These are phyloP conservation scores for Rhopalosiphum nymphaeae DNA, from an alignment of 2,888 invertebrate genomes.

Conservation along the genomic window DNA sequence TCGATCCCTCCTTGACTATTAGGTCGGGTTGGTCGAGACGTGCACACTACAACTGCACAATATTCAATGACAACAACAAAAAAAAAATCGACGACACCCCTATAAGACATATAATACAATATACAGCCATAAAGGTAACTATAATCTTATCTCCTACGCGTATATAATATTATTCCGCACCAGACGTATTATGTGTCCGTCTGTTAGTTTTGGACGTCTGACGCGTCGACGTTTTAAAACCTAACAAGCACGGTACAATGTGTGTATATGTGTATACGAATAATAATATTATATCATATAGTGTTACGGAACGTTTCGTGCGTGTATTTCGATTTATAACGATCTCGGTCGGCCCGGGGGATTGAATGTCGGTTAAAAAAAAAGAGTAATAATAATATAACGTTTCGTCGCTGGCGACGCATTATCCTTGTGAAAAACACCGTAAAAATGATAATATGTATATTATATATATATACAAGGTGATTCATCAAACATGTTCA, in stretches of 20 bases:
- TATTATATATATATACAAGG: neutral
- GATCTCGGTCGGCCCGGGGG: neutral
- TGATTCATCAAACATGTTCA: neutral
- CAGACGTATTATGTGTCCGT: slow-evolving; percentile 9
- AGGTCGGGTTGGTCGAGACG: neutral
- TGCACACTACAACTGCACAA: neutral
- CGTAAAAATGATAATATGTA: neutral
- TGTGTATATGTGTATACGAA: neutral
- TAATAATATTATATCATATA: slow-evolving; percentile 6
- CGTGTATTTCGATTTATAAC: neutral
- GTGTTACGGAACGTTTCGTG: neutral
- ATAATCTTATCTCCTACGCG: neutral
- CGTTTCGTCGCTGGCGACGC: neutral
- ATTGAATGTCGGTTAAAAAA: slow-evolving; percentile 31
- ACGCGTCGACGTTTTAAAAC: neutral
- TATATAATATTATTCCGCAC: neutral
- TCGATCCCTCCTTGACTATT: neutral
- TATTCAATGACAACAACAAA: neutral
- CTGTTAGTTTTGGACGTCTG: neutral
- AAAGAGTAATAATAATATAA: slow-evolving; percentile 25
- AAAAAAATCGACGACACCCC: neutral
- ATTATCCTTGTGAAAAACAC: slow-evolving; percentile 28
- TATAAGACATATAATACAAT: neutral
- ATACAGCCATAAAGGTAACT: neutral
- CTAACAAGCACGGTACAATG: neutral